These are phyloP conservation scores for Chymomyza procnemis DNA, from an alignment of 2,888 invertebrate species.

Conservation along the genomic window DNA sequence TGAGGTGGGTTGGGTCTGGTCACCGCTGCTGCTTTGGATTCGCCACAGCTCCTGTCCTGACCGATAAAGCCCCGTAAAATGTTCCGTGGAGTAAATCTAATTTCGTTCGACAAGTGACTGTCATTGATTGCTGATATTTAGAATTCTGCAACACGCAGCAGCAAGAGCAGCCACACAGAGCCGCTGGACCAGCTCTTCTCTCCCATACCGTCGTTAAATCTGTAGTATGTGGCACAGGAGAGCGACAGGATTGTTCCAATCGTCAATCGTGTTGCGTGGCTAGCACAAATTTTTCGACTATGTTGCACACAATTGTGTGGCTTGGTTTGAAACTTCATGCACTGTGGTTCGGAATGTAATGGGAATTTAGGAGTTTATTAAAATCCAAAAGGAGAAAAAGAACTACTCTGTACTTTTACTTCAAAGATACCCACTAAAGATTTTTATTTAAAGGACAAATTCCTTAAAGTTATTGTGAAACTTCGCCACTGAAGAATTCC, in stretches of 20 bases:
- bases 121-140: constrained; percentile 71
- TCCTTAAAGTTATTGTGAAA: too few species aligned
- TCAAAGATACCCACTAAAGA: too few species aligned
- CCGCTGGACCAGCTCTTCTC: background rate
- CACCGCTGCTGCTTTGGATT: background rate
- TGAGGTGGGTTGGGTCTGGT: background rate
- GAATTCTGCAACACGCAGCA: constrained; percentile 36
- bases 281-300: constrained; percentile 49
- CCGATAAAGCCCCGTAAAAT: constrained; percentile 43
- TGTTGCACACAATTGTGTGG: constrained; percentile 32
- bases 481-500: too few species aligned
- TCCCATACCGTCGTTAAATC: background rate
- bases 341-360: constrained; percentile 19
- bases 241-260: constrained; percentile 57
- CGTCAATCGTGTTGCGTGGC: constrained; percentile 65
- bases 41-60: constrained; percentile 3
- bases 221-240: constrained; percentile 1
- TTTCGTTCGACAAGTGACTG: constrained; percentile 70
- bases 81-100: constrained; percentile 68
- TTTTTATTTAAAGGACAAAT: too few species aligned
- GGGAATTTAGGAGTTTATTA: background rate
- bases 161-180: constrained; percentile 4
- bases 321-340: constrained; percentile 4
- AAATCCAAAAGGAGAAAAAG: too few species aligned
- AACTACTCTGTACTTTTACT: too few species aligned